Conservation (phyloP, 2,888 invertebrate species). For the Spodoptera littoralis region DNA sequence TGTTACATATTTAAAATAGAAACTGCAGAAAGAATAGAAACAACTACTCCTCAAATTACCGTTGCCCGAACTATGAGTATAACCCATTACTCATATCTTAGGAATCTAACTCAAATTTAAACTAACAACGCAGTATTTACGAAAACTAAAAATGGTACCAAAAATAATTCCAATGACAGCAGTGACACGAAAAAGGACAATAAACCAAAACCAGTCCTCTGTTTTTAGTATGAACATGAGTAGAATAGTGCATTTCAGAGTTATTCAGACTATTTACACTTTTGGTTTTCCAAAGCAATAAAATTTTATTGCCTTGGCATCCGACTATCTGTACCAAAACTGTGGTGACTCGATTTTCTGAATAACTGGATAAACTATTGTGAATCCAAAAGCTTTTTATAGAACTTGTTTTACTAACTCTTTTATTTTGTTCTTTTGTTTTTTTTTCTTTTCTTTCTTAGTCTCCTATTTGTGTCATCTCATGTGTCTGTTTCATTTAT, state of each 20-base stretch:
- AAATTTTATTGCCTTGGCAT: conserved; percentile 35
- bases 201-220: conserved; percentile 12
- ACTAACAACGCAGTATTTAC: too few relatives aligned
- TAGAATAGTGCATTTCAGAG: conserved; percentile 8
- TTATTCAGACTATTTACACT: conserved; percentile 30
- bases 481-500: conserved; percentile 36
- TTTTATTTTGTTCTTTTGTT: conserved; percentile 30
- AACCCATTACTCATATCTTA: too few relatives aligned
- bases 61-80: too few relatives aligned
- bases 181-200: conserved; percentile 6
- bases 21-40: too few relatives aligned
- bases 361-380: conserved; percentile 15
- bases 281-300: conserved; percentile 34
- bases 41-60: too few relatives aligned
- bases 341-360: conserved; percentile 22
- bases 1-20: too few relatives aligned
- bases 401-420: conserved; percentile 22
- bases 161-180: too few relatives aligned
- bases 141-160: too few relatives aligned
- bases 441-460: conserved; percentile 25
- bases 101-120: too few relatives aligned
- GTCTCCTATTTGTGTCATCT: conserved; percentile 31
- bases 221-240: conserved; percentile 18
- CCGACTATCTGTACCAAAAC: conserved; percentile 22
- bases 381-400: conserved; percentile 42